phyloP scores from a whole-genome alignment of 2,113 vertebrate genomes.

The Hoplias malabaricus region DNA sequence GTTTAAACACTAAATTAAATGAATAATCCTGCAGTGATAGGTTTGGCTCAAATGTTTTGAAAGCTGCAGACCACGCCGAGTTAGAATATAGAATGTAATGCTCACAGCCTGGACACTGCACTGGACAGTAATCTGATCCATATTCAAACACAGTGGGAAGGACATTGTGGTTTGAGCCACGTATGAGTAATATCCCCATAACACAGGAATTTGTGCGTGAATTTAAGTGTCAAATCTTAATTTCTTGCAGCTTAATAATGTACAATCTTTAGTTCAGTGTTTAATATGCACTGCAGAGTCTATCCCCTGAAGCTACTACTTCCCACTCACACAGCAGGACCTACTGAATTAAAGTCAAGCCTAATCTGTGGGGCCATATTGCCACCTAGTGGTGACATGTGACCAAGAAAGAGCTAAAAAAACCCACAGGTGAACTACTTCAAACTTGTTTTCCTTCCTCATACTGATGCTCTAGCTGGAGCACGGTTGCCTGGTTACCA shows the following conservation, averaged over 20 bases:
- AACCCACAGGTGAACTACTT: neutral
- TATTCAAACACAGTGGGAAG: neutral
- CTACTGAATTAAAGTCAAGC: neutral
- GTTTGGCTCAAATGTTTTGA: neutral
- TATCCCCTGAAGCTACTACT: constrained; percentile 26
- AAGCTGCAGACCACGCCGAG: too few species aligned
- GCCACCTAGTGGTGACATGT: constrained; percentile 49
- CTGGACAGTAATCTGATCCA: neutral
- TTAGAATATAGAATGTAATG: too few species aligned
- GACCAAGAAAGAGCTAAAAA: neutral
- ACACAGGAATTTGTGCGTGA: neutral
- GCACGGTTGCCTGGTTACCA: constrained; percentile 53
- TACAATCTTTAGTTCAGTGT: constrained; percentile 10
- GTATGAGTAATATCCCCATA: neutral
- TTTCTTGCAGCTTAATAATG: constrained; percentile 25
- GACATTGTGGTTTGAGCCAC: neutral
- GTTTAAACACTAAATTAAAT: too few species aligned
- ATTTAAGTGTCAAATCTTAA: constrained; percentile 30
- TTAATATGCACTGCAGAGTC: constrained; percentile 34
- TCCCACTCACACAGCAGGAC: constrained; percentile 21
- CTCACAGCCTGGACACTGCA: neutral
- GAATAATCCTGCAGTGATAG: too few species aligned
- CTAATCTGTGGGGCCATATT: constrained; percentile 20
- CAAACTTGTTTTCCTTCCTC: neutral
- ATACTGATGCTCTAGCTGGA: neutral